Evolutionary conservation across 1,140 invertebrate genomes (phyloP), one percentile per base, ranked within the genome.

Genomic region (Globodera rostochiensis): DNA sequence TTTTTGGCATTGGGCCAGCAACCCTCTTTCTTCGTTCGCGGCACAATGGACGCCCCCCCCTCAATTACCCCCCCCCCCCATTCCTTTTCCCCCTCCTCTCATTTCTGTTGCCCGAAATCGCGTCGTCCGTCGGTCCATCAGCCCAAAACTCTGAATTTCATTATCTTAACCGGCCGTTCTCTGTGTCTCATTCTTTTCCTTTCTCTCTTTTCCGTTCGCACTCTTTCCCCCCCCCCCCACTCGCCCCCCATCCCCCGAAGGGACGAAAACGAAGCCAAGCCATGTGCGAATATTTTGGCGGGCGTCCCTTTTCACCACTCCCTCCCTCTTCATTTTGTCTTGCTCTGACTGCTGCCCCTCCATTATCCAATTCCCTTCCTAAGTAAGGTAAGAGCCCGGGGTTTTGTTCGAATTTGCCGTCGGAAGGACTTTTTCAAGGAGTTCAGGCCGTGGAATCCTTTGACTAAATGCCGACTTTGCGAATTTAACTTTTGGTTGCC

Each of bases 251-350:
- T 64, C 57, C 57, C 57, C 19, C 19, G 11, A 15, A 19, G 57
- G 13, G 57, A 64, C 1, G 15, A 19, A 64, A 64, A 19, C 57
- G 57, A 64, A 64, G 57, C 57, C 57, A 64, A 64, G 57, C 57
- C 57, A 64, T 64, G 57, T 64, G 57, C 57, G 57, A 64, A 64
- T 64, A 6, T 64, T 64, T 64, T 64, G 57, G 57, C 57, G 57
- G 57, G 57, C 57, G 57, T 64, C 57, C 57, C 57, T 64, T 64
- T 64, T 19, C 13, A 6, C 57, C 57, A 19, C 57, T 64, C 57
- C 19, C 57, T 60, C 50, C 11, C 50, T 60, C 57, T 19, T 64
- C 57, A 13, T 15, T 15, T 64, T 64, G 57, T 64, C 57, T 64
- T 15, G 57, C 15, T 11, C 57, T n/a, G 36, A 36, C 36, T 36